phyloP scores from a whole-genome alignment of 2,113 vertebrate species.

The rabbit (Oryctolagus cuniculus) region mOryCun1.1 NC_091439.1:93514001-93514500 shows the following conservation, averaged over 20 bases:
- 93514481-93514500: neutral
- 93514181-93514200: neutral
- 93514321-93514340: neutral
- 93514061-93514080: neutral
- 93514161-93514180: neutral
- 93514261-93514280: neutral
- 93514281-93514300: neutral
- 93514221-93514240: neutral
- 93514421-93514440: neutral
- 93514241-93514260: neutral
- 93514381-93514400: neutral
- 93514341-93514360: neutral
- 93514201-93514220: neutral
- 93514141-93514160: neutral
- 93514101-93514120: neutral
- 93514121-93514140: neutral
- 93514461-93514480: neutral
- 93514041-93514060: neutral
- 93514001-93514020: too few species aligned
- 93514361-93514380: neutral
- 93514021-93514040: neutral
- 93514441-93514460: neutral
- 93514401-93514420: neutral
- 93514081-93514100: neutral
- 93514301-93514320: neutral